Evolutionary conservation across 2,113 vertebrate genomes (phyloP).

Genomic region (Ibidorhyncha struthersii): DNA sequence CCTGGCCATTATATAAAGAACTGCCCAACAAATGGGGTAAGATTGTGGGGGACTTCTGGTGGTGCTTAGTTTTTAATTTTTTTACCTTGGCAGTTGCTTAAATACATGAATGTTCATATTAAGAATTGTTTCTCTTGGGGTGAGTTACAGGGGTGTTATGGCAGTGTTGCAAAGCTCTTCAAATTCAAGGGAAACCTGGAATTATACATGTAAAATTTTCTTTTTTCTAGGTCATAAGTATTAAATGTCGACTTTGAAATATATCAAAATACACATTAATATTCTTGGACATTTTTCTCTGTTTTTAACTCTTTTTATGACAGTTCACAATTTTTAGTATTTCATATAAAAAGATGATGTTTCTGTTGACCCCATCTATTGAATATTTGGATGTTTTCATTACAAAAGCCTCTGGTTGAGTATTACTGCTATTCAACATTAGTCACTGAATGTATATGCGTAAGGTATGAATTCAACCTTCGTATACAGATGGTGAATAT

Average conservation of each 20-base stretch:
- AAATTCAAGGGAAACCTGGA: not conserved
- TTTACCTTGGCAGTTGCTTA: not conserved
- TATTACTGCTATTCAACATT: fast-evolving
- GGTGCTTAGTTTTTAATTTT: not conserved
- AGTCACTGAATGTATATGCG: not conserved
- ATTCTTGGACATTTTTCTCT: not conserved
- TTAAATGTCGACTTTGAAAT: not conserved
- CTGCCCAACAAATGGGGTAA: slow-evolving; percentile 92
- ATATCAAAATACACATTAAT: too few species aligned
- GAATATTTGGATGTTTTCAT: not conserved
- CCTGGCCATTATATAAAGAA: slow-evolving; percentile 96
- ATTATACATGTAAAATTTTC: not conserved
- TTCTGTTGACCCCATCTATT: not conserved
- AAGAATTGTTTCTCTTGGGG: not conserved
- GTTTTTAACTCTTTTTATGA: not conserved
- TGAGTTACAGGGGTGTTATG: not conserved
- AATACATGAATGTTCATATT: not conserved
- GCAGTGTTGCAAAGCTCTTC: not conserved
- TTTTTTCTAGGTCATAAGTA: not conserved
- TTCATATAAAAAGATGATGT: fast-evolving
- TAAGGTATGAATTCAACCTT: not conserved
- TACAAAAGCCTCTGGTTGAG: not conserved
- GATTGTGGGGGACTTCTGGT: not conserved
- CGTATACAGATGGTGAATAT: fast-evolving
- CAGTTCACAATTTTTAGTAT: not conserved